Percentiles rank a stretch among this genome's conserved stretches.
Conservation (phyloP, 2,797 vertebrate genomes). For the Scarus forsteni region DNA sequence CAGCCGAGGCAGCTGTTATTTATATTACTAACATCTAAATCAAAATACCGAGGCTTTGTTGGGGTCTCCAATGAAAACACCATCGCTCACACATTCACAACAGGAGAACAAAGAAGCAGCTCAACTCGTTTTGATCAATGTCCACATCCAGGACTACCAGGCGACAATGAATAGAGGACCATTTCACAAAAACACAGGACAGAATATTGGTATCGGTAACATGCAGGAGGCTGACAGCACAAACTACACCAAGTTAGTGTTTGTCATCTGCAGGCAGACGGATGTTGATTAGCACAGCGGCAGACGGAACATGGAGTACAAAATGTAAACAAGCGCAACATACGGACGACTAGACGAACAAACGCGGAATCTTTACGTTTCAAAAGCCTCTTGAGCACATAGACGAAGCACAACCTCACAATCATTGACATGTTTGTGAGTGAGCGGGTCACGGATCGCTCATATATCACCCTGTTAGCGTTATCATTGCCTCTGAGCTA, state of each 20-base stretch:
- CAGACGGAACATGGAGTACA: slow-evolving; percentile 37
- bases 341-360: neutral
- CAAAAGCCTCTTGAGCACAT: no score
- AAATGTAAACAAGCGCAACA: slow-evolving; percentile 51
- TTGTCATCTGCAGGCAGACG: slow-evolving; percentile 27
- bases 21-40: neutral
- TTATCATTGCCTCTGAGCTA: slow-evolving; percentile 70
- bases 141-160: neutral
- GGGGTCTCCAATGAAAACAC: neutral
- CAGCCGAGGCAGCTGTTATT: no score
- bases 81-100: slow-evolving; percentile 21
- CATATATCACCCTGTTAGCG: slow-evolving; percentile 52
- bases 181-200: neutral
- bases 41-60: slow-evolving; percentile 13
- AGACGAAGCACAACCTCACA: neutral
- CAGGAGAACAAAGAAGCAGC: slow-evolving; percentile 31
- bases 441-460: slow-evolving; percentile 7
- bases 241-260: slow-evolving; percentile 17
- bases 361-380: rapidly evolving
- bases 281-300: slow-evolving; percentile 49
- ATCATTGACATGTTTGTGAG: neutral
- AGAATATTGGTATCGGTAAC: neutral
- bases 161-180: no score
- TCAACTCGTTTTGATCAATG: neutral
- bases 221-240: slow-evolving; percentile 4